phyloP scores from a whole-genome alignment of 1,140 invertebrate genomes.

The Papilio machaon region DNA sequence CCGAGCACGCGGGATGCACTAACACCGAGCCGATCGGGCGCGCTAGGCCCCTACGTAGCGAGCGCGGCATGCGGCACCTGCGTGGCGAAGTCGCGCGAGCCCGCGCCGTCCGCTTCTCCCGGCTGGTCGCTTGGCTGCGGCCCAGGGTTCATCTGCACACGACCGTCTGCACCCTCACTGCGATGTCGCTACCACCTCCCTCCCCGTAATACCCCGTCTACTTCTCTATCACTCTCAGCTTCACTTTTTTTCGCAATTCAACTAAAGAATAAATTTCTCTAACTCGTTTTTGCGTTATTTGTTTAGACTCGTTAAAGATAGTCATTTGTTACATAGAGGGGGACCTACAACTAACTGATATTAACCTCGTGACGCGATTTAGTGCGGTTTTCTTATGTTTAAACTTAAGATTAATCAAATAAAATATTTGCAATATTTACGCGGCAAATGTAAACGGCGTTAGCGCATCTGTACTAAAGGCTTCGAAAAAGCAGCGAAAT shows the following conservation, averaged over 20 bases:
- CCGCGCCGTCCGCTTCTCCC: constrained; percentile 80
- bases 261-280: not conserved
- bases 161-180: constrained; percentile 70
- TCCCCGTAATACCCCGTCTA: constrained; percentile 66
- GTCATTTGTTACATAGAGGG: not conserved
- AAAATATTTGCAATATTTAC: not conserved
- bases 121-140: constrained; percentile 83
- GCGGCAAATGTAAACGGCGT: constrained; percentile 48
- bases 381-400: not conserved
- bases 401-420: not conserved
- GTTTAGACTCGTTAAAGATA: not conserved
- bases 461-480: constrained; percentile 68
- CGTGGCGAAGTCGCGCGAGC: constrained; percentile 83
- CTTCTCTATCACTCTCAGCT: constrained; percentile 78
- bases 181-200: constrained; percentile 70
- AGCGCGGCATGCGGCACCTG: constrained; percentile 81
- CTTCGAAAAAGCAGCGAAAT: constrained; percentile 74
- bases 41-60: constrained; percentile 73
- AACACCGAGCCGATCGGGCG: constrained; percentile 73
- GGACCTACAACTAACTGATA: not conserved
- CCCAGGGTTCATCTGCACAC: constrained; percentile 84
- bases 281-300: constrained; percentile 6
- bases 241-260: constrained; percentile 30
- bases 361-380: constrained; percentile 20
- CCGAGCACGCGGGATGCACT: constrained; percentile 73